phyloP scores from a whole-genome alignment of 1,140 invertebrate species.

The Drosophila asahinai region DNA sequence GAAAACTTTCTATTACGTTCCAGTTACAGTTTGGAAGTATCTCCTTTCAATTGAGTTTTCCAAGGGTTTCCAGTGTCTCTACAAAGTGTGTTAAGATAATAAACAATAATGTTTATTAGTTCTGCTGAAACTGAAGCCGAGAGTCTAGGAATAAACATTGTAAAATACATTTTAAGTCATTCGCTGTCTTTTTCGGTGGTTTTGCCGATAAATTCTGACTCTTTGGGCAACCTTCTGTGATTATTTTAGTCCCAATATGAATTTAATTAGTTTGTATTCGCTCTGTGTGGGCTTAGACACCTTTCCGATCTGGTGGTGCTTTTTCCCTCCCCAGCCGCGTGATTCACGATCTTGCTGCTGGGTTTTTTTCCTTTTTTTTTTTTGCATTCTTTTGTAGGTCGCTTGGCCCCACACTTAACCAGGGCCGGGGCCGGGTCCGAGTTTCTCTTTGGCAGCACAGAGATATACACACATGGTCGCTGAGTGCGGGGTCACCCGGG shows the following conservation, averaged over 20 bases:
- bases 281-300: not conserved
- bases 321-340: slow-evolving; percentile 13
- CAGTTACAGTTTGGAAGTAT: not conserved
- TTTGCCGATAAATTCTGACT: not conserved
- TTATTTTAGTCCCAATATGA: not conserved
- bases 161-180: not conserved
- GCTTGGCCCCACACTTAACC: slow-evolving; percentile 7
- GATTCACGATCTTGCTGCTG: slow-evolving; percentile 39
- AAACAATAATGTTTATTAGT: not conserved
- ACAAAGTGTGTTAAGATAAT: not conserved
- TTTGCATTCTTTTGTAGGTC: slow-evolving; percentile 46
- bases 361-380: slow-evolving; percentile 32
- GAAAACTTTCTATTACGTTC: not conserved
- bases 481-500: slow-evolving; percentile 13
- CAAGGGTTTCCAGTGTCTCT: not conserved
- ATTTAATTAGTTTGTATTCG: slow-evolving; percentile 5
- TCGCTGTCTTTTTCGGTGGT: too few relatives aligned
- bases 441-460: slow-evolving; percentile 29
- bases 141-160: not conserved
- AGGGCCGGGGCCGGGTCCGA: slow-evolving; percentile 32
- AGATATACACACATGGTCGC: not conserved
- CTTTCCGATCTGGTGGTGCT: slow-evolving; percentile 2
- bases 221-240: not conserved
- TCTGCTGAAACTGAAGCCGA: not conserved
- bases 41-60: too few relatives aligned